Evolutionary conservation across 2,888 invertebrate genomes (phyloP).

Genomic region (Chrysolina haemoptera): DNA sequence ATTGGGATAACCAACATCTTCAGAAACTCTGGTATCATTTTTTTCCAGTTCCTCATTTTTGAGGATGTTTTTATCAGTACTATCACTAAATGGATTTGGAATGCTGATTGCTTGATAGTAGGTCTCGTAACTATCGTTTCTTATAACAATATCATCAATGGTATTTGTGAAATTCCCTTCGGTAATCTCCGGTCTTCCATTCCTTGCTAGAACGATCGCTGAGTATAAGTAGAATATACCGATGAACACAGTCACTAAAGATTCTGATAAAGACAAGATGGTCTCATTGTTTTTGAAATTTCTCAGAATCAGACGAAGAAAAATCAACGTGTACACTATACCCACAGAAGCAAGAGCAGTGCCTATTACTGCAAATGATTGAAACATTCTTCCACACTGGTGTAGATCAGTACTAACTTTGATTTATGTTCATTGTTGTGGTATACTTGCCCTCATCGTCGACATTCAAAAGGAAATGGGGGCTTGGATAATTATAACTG

Average conservation of each 20-base stretch:
- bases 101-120: slow-evolving; percentile 16
- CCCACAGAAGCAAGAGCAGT: slow-evolving; percentile 58
- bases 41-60: slow-evolving; percentile 28
- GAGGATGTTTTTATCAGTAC: neutral
- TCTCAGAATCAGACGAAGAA: slow-evolving; percentile 54
- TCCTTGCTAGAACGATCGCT: slow-evolving; percentile 45
- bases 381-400: slow-evolving; percentile 57
- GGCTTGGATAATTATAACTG: slow-evolving; percentile 42
- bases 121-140: slow-evolving; percentile 40
- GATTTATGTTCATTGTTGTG: slow-evolving; percentile 14
- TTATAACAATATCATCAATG: slow-evolving; percentile 47
- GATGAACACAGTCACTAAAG: slow-evolving; percentile 61
- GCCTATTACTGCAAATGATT: slow-evolving; percentile 61
- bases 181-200: slow-evolving; percentile 4
- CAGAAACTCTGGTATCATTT: slow-evolving; percentile 16
- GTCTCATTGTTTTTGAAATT: slow-evolving; percentile 51
- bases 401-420: slow-evolving; percentile 26
- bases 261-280: slow-evolving; percentile 59
- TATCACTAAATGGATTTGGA: neutral
- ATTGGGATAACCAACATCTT: slow-evolving; percentile 1
- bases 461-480: slow-evolving; percentile 35
- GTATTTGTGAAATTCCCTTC: slow-evolving; percentile 45
- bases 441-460: slow-evolving; percentile 38
- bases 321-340: slow-evolving; percentile 55
- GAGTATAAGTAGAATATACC: slow-evolving; percentile 64